Conservation (phyloP, 2,797 vertebrate species). For the Rhyacichthys aspro region DNA sequence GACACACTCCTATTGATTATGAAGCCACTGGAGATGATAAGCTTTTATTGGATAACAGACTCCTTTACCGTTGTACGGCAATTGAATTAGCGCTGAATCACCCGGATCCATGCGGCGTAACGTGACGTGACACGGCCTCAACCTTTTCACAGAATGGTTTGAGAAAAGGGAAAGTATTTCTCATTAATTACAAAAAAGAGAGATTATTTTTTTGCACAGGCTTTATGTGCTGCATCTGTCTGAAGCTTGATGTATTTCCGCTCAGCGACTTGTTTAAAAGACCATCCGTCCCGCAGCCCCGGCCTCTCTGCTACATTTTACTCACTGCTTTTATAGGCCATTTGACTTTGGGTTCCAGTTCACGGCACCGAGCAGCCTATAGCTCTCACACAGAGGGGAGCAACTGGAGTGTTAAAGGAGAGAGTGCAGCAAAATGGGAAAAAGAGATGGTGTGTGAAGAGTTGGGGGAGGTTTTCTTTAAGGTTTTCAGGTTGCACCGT, state of each 20-base stretch:
- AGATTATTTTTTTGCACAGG: not conserved
- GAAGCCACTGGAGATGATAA: slow-evolving; percentile 50
- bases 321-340: slow-evolving; percentile 62
- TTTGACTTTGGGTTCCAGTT: slow-evolving; percentile 73
- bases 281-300: slow-evolving; percentile 45
- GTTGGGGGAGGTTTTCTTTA: too few species aligned
- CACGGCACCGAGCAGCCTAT: slow-evolving; percentile 44
- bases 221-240: slow-evolving; percentile 40
- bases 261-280: slow-evolving; percentile 51
- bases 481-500: slow-evolving; percentile 17
- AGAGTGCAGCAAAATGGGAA: slow-evolving; percentile 3
- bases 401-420: slow-evolving; percentile 35
- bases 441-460: slow-evolving; percentile 14
- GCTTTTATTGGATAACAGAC: slow-evolving; percentile 61
- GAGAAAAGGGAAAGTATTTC: slow-evolving; percentile 1
- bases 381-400: slow-evolving; percentile 48
- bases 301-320: slow-evolving; percentile 49
- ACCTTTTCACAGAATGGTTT: not conserved
- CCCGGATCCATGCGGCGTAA: slow-evolving; percentile 15
- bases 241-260: slow-evolving; percentile 39
- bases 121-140: slow-evolving; percentile 17
- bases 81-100: slow-evolving; percentile 58
- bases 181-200: not conserved
- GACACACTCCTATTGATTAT: slow-evolving; percentile 64
- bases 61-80: slow-evolving; percentile 38